Conservation (phyloP, 2,113 vertebrate genomes). For the Xenus cinereus region DNA sequence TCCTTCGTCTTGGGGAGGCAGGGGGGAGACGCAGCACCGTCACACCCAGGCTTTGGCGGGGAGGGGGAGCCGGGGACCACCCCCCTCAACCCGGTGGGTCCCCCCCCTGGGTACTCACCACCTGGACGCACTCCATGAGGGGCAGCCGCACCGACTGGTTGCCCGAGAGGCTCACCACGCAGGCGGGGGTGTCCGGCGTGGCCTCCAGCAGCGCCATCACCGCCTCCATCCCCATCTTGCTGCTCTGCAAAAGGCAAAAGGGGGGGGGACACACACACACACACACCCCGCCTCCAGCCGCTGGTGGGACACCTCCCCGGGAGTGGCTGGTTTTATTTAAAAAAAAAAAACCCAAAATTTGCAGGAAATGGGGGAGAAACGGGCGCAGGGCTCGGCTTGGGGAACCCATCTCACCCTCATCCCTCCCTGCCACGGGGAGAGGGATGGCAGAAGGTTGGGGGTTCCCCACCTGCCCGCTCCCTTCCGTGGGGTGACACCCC, state of each 20-base stretch:
- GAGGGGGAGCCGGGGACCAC: background rate
- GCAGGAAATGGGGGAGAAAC: accelerated
- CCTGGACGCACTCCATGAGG: conserved; percentile 93
- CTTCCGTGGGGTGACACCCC: background rate
- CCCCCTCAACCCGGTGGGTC: no score
- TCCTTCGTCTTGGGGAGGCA: conserved; percentile 76
- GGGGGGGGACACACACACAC: background rate
- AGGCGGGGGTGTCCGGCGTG: conserved; percentile 85
- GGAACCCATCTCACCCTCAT: background rate
- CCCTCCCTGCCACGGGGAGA: background rate
- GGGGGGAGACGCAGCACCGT: background rate
- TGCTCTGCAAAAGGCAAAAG: conserved; percentile 78
- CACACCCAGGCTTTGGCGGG: accelerated
- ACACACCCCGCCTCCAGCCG: no score
- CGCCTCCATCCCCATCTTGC: conserved; percentile 92
- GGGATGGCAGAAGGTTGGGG: background rate
- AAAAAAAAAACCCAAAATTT: background rate
- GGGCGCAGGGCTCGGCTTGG: accelerated
- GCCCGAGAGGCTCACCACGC: conserved; percentile 90
- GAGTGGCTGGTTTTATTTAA: background rate
- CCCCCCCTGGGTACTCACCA: conserved; percentile 73
- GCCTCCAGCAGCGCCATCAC: conserved; percentile 91
- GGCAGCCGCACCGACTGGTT: conserved; percentile 90
- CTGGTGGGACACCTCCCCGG: background rate
- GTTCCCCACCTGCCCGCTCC: background rate